phyloP scores from a whole-genome alignment of 2,888 invertebrate genomes.

The Fragum fragum region DNA sequence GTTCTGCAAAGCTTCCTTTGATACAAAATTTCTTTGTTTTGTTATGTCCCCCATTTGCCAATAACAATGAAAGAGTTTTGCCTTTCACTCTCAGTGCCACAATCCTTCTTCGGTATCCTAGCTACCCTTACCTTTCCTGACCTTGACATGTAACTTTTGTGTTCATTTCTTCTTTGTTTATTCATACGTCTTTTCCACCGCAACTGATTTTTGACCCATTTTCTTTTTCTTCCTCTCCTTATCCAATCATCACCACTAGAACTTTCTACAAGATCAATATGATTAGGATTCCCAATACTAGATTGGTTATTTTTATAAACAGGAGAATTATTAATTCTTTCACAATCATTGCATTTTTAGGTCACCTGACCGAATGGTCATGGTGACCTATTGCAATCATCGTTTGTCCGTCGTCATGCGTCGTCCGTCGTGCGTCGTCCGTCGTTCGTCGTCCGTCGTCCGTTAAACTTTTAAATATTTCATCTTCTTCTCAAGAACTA shows the following conservation, averaged over 20 bases:
- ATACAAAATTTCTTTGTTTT: constrained; percentile 19
- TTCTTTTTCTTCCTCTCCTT: background rate
- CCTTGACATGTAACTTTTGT: background rate
- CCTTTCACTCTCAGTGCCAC: constrained; percentile 3
- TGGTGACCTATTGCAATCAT: too few relatives aligned
- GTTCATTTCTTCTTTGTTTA: constrained; percentile 20
- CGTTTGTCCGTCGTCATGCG: too few relatives aligned
- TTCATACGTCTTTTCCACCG: constrained; percentile 22
- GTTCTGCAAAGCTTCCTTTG: background rate
- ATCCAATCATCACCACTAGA: background rate
- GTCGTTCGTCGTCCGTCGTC: too few relatives aligned
- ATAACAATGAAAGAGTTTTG: constrained; percentile 13
- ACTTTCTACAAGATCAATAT: background rate
- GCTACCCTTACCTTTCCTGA: background rate
- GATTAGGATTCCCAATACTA: background rate
- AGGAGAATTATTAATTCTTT: background rate
- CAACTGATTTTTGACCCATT: background rate
- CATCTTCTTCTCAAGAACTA: too few relatives aligned
- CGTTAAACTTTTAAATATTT: too few relatives aligned
- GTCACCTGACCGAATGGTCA: too few relatives aligned
- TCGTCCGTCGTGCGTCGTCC: too few relatives aligned
- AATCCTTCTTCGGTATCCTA: background rate
- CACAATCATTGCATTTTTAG: background rate
- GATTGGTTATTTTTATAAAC: background rate
- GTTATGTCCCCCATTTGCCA: constrained; percentile 18